Conservation (phyloP, 2,797 vertebrate genomes). For the Staurois parvus region DNA sequence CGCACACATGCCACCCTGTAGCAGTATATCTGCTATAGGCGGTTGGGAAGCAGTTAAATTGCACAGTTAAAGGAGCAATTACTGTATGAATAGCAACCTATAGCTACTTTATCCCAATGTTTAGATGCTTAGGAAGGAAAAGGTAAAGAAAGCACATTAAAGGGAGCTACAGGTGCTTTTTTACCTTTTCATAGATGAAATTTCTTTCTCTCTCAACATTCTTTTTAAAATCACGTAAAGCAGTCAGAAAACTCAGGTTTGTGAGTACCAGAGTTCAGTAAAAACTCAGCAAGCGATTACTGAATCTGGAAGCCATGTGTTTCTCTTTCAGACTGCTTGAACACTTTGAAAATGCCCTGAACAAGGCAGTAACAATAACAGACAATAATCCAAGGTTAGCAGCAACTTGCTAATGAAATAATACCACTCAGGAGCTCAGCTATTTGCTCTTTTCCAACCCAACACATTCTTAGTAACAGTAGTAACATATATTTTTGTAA, state of each 20-base stretch:
- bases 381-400: background rate
- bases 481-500: too few species aligned
- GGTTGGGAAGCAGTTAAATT: too few species aligned
- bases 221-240: too few species aligned
- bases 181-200: background rate
- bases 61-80: background rate
- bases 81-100: too few species aligned
- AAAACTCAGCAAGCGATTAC: background rate
- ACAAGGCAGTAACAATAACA: background rate
- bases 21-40: too few species aligned
- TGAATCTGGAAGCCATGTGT: background rate
- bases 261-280: background rate
- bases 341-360: background rate
- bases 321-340: background rate
- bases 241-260: background rate
- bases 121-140: too few species aligned
- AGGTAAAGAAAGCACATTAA: too few species aligned
- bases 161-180: too few species aligned
- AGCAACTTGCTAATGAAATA: background rate
- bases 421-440: background rate
- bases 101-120: too few species aligned
- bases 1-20: too few species aligned
- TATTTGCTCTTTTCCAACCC: too few species aligned
- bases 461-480: too few species aligned
- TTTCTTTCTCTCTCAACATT: background rate